Base-by-base conservation (phyloP, 1,140 invertebrate species). In the Palaemon carinicauda region DNA sequence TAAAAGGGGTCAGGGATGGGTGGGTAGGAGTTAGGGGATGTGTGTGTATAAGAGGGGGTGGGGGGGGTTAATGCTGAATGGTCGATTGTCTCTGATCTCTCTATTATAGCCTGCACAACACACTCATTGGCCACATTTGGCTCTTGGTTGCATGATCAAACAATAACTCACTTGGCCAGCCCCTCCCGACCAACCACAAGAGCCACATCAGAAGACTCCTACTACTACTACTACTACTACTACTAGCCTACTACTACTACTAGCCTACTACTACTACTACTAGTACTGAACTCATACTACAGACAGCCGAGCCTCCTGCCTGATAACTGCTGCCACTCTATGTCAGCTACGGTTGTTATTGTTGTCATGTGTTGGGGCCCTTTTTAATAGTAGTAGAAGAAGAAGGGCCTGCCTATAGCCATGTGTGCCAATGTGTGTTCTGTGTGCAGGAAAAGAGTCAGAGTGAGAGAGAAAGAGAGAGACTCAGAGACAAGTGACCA, bases 371-470 rank as follows among this genome's bases (percentile, higher is more conserved):
- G 77, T 86, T 75, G 60, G 53, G 71, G 75, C 52, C 27, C 53
- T 27, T 33, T 27, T 10, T 0, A 41, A 1, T 1, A 4, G 1
- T 1, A 4, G 1, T 1, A 4, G 3, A 41, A 4, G 3, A 41
- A 41, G 41, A 19, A 15, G 77, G 52, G 52, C 52, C 77, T 54
- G 27, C 77, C 77, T 54, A 65, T 73, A 86, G 83, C 83, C 83
- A 80, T 86, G 83, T 86, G 83, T 86, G 83, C 83, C 83, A 86
- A 86, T 86, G 83, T 86, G 83, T 86, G 83, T 86, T 86, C 77
- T 86, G 83, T 86, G 83, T 53, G 77, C 83, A 86, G 83, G 83
- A 78, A 86, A 78, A 86, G 77, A 29, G 19, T 14, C 7, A 60
- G 19, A 21, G 7, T 14, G 19, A 60, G 56, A 27, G 24, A 60